Evolutionary conservation across 2,113 vertebrate species (phyloP).

Genomic region (Climacteris rufus): DNA sequence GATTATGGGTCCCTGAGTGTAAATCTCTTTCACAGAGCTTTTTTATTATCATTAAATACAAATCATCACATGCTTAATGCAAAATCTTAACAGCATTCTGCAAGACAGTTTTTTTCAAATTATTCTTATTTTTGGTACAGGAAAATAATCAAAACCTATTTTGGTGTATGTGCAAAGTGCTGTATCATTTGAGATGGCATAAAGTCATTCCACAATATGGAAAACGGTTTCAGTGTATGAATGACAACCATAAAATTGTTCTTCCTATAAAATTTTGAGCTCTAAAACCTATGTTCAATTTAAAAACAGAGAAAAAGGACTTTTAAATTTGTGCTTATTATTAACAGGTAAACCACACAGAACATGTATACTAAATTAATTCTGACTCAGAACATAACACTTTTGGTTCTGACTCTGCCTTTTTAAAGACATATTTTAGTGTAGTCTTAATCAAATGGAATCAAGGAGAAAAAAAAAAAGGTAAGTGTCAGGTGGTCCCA

Average conservation of each 20-base stretch:
- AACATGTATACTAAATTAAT: neutral
- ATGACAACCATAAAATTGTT: neutral
- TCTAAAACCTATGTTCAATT: neutral
- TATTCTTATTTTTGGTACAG: neutral
- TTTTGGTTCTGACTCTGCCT: neutral
- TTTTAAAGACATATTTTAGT: neutral
- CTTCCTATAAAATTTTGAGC: neutral
- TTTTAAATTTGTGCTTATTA: neutral
- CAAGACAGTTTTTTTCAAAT: neutral
- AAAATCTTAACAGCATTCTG: neutral
- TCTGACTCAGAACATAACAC: neutral
- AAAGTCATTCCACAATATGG: neutral
- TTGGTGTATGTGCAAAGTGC: neutral
- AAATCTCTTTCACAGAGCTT: neutral
- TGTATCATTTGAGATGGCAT: neutral
- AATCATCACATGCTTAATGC: neutral
- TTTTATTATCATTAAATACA: neutral
- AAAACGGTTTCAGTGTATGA: neutral
- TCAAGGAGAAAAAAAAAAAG: neutral
- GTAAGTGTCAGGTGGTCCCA: neutral
- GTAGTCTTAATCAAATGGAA: neutral
- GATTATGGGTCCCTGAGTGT: neutral
- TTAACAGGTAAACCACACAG: neutral
- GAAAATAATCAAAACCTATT: neutral
- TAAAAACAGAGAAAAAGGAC: neutral